phyloP scores from a whole-genome alignment of 1,140 invertebrate genomes.

The Triops longicaudatus region DNA sequence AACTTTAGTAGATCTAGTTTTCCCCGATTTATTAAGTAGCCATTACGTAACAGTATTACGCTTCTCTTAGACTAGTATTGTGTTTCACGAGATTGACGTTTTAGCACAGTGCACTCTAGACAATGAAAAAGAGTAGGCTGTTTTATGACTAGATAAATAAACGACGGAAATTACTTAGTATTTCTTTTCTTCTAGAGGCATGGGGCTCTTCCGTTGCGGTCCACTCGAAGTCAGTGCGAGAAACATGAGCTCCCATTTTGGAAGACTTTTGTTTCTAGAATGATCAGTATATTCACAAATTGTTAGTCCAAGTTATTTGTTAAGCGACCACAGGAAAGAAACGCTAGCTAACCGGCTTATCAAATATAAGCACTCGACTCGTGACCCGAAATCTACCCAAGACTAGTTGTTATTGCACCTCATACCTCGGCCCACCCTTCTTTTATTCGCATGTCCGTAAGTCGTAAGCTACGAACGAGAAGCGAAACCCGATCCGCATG shows the following conservation, averaged over 20 bases:
- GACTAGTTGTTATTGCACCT: no score
- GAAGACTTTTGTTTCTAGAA: not conserved
- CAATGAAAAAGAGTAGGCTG: not conserved
- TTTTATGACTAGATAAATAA: not conserved
- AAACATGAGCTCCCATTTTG: constrained; percentile 73
- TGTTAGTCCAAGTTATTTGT: no score
- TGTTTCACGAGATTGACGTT: not conserved
- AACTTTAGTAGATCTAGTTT: no score
- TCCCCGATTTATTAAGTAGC: no score
- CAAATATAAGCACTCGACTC: not conserved
- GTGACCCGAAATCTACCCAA: no score
- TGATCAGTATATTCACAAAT: not conserved
- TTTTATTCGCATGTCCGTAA: not conserved
- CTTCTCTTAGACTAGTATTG: no score
- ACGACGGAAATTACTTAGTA: constrained; percentile 63
- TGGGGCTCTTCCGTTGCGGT: constrained; percentile 96
- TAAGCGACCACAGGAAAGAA: not conserved
- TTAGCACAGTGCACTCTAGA: not conserved
- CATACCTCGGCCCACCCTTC: no score
- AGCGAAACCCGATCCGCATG: not conserved
- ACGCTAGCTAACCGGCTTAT: not conserved
- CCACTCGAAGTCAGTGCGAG: constrained; percentile 91
- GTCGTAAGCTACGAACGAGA: not conserved
- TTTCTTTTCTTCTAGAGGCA: constrained; percentile 83
- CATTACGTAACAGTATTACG: no score